These are phyloP conservation scores for Notolepis coatsorum DNA, from an alignment of 2,797 vertebrate species.

Conservation along the genomic window DNA sequence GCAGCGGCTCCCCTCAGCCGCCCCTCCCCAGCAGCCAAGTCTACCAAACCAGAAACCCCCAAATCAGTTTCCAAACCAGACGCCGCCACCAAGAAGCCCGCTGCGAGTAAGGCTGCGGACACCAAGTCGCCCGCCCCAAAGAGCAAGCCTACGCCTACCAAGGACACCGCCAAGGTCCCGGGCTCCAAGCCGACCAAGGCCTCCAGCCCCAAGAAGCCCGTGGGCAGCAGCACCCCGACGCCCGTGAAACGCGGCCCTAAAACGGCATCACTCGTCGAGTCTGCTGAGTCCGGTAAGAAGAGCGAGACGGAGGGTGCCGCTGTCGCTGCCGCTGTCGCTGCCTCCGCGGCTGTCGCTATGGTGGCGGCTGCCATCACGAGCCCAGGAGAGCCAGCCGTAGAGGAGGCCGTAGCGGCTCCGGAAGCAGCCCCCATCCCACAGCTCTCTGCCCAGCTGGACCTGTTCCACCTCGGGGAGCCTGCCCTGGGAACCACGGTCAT, in stretches of 20 bases:
- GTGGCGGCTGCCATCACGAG: neutral
- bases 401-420: conserved; percentile 10
- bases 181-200: conserved; percentile 69
- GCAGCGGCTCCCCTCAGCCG: conserved; percentile 70
- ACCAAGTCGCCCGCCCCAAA: conserved; percentile 77
- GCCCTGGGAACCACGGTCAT: conserved; percentile 78
- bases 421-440: conserved; percentile 21
- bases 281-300: conserved; percentile 43
- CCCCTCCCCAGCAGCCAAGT: conserved; percentile 64
- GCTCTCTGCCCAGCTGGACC: conserved; percentile 57
- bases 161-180: conserved; percentile 67
- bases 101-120: conserved; percentile 65
- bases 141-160: conserved; percentile 64
- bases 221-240: conserved; percentile 81
- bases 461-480: conserved; percentile 56
- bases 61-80: conserved; percentile 74
- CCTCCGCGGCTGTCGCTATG: conserved; percentile 34
- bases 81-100: conserved; percentile 66
- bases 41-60: conserved; percentile 75
- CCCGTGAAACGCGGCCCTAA: conserved; percentile 81
- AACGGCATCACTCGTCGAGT: conserved; percentile 33
- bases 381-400: conserved; percentile 28
- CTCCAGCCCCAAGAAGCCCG: conserved; percentile 78
- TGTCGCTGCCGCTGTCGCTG: conserved; percentile 41
- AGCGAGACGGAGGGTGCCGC: conserved; percentile 39